Evolutionary conservation across 2,113 vertebrate species (phyloP).

Genomic region (Gila orcuttii): DNA sequence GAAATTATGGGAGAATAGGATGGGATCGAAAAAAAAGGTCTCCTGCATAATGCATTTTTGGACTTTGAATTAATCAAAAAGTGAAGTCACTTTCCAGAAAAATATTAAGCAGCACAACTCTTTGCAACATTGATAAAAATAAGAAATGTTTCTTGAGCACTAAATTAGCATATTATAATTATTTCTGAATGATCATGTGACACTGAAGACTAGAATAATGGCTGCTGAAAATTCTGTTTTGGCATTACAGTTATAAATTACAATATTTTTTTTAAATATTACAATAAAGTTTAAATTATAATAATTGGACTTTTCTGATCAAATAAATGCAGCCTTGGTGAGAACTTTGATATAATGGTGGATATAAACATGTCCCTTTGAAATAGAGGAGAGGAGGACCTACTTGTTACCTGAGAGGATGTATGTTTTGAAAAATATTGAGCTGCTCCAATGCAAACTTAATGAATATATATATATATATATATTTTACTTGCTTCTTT

Average conservation of each 20-base stretch:
- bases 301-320: background rate
- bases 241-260: background rate
- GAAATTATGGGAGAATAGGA: background rate
- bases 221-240: background rate
- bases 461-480: background rate
- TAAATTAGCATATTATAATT: background rate
- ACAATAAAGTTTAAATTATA: background rate
- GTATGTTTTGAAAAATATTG: background rate
- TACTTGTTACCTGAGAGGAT: constrained; percentile 35
- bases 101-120: background rate
- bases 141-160: too few relatives aligned
- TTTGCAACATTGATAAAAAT: too few relatives aligned
- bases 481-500: background rate
- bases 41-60: background rate
- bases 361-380: too few relatives aligned
- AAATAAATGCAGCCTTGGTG: background rate
- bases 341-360: too few relatives aligned
- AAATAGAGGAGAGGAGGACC: background rate
- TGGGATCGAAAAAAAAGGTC: background rate
- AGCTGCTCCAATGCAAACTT: background rate
- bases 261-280: background rate
- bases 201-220: background rate
- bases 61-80: background rate
- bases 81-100: background rate
- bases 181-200: background rate